Conservation (phyloP, 2,113 vertebrate genomes). For the Proterorhinus semilunaris region DNA sequence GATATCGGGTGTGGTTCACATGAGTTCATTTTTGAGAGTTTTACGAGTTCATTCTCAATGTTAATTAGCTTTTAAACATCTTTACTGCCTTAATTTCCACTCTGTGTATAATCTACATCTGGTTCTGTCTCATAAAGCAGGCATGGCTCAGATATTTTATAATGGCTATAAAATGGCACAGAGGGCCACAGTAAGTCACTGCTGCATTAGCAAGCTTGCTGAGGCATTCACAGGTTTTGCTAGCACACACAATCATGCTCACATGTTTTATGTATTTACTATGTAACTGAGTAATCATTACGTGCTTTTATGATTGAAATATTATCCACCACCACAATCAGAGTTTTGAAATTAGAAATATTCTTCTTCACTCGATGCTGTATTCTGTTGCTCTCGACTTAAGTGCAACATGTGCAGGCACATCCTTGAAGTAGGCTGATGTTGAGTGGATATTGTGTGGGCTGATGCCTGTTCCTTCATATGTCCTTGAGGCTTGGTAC, state of each 20-base stretch:
- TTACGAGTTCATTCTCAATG: constrained; percentile 3
- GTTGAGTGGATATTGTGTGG: background rate
- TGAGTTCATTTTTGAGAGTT: no score
- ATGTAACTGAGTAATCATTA: no score
- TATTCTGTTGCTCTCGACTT: background rate
- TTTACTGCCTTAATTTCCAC: background rate
- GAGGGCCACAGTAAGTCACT: constrained; percentile 21
- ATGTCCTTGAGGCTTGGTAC: no score
- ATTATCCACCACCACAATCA: no score
- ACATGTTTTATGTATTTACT: background rate
- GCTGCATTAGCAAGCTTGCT: background rate
- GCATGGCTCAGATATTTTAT: constrained; percentile 47
- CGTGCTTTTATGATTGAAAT: no score
- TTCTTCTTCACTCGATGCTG: no score
- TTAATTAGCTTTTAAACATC: background rate
- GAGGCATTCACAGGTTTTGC: background rate
- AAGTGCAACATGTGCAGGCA: background rate
- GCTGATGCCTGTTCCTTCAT: background rate
- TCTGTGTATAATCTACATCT: constrained; percentile 25
- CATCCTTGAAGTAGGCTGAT: background rate
- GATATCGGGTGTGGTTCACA: no score
- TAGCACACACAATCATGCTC: background rate
- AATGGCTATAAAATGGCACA: constrained; percentile 47
- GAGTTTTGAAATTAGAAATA: no score
- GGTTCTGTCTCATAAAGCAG: constrained; percentile 29